Evolutionary conservation across 2,888 invertebrate species (phyloP).

Genomic region (Dynastes hyllus): DNA sequence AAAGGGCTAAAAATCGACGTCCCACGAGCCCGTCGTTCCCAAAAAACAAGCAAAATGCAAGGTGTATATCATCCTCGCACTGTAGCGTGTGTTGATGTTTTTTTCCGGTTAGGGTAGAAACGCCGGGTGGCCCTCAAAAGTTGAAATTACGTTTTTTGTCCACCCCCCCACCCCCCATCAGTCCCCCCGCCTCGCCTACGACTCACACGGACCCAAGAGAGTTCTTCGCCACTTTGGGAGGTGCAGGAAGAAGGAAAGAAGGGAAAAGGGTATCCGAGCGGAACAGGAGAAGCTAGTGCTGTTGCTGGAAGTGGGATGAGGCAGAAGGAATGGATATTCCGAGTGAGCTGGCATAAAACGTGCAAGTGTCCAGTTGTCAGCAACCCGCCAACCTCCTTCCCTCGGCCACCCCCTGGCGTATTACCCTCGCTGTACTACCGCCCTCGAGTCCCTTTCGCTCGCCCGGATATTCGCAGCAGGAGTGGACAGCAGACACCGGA

Average conservation of each 20-base stretch:
- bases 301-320: slow-evolving; percentile 45
- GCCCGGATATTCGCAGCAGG: slow-evolving; percentile 50
- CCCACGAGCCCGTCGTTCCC: not conserved
- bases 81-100: too few relatives aligned
- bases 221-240: slow-evolving; percentile 42
- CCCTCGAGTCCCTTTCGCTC: slow-evolving; percentile 12
- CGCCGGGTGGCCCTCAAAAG: too few relatives aligned
- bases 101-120: too few relatives aligned
- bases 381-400: slow-evolving; percentile 52
- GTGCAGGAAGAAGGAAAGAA: slow-evolving; percentile 9
- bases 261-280: slow-evolving; percentile 31
- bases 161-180: too few relatives aligned
- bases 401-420: not conserved
- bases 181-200: slow-evolving; percentile 19
- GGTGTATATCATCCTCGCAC: too few relatives aligned
- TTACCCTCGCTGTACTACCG: not conserved
- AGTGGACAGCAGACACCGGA: slow-evolving; percentile 51
- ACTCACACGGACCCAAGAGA: not conserved
- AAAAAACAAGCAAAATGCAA: not conserved
- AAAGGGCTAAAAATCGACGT: not conserved
- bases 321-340: slow-evolving; percentile 58
- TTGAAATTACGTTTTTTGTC: too few relatives aligned
- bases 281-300: slow-evolving; percentile 25
- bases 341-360: slow-evolving; percentile 63
- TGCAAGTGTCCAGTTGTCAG: slow-evolving; percentile 67